Evolutionary conservation across 92 coral and sea anemone genomes (phyloP).

Genomic region (Actinernus sp.): DNA sequence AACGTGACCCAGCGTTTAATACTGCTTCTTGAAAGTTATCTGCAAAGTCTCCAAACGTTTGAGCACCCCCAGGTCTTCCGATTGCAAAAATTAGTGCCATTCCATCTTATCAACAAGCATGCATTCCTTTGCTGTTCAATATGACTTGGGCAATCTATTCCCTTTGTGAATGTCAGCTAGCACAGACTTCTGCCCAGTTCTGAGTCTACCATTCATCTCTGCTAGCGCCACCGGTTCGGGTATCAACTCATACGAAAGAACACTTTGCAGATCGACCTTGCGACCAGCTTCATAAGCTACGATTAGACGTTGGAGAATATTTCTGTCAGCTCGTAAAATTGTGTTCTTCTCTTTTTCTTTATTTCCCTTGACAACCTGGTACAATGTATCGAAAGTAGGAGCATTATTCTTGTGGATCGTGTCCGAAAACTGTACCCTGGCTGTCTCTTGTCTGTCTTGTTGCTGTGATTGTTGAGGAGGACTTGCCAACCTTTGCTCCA

Average conservation of each 20-base stretch:
- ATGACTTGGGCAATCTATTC: conserved; percentile 36
- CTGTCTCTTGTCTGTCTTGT: conserved; percentile 18
- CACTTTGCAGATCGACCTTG: conserved; percentile 50
- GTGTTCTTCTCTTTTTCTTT: conserved; percentile 54
- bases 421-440: conserved; percentile 33
- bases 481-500: conserved; percentile 45
- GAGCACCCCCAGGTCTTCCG: conserved; percentile 40
- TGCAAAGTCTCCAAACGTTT: conserved; percentile 62
- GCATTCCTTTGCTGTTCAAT: conserved; percentile 30
- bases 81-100: conserved; percentile 51
- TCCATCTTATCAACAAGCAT: conserved; percentile 51
- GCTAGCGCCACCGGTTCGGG: conserved; percentile 57
- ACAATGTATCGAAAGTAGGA: conserved; percentile 62
- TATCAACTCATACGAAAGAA: conserved; percentile 53
- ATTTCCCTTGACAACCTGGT: conserved; percentile 51
- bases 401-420: conserved; percentile 69
- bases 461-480: background rate
- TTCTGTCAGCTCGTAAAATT: conserved; percentile 58
- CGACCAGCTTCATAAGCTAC: conserved; percentile 73
- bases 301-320: conserved; percentile 45
- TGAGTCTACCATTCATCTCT: conserved; percentile 56
- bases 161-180: conserved; percentile 54
- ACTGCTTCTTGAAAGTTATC: conserved; percentile 39
- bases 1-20: conserved; percentile 41
- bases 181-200: conserved; percentile 64